Conservation (phyloP, 30 jellyfish, hydroid and myxozoan species). For the Nemopilema nomurai region DNA sequence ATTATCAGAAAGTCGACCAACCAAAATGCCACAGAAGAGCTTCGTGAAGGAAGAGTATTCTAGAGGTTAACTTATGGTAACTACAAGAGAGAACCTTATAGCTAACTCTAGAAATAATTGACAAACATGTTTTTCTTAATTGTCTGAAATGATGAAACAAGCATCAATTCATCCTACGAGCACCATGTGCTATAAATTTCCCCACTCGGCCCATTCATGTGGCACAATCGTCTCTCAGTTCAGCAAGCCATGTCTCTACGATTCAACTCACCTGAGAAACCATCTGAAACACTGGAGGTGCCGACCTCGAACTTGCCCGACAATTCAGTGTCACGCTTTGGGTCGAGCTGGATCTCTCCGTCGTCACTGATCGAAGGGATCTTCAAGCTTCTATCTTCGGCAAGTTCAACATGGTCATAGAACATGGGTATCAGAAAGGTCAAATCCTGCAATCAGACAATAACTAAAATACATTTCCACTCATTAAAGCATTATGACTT, state of each 20-base stretch:
- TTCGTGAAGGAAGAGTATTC: neutral
- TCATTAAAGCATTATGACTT: too few species aligned
- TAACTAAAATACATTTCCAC: neutral
- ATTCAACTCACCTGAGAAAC: conserved; percentile 6
- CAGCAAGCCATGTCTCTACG: too few species aligned
- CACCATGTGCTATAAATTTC: too few species aligned
- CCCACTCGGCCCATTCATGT: too few species aligned
- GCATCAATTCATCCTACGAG: too few species aligned
- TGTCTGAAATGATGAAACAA: too few species aligned
- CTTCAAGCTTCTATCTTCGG: conserved; percentile 61
- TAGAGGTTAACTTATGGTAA: neutral
- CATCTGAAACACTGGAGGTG: conserved; percentile 48
- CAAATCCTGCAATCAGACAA: conserved; percentile 47
- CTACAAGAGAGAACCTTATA: too few species aligned
- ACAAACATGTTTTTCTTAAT: too few species aligned
- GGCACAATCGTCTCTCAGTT: too few species aligned
- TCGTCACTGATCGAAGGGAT: conserved; percentile 62
- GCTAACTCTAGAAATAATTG: too few species aligned
- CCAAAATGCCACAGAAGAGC: neutral
- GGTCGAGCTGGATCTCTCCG: conserved; percentile 56
- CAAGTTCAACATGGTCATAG: conserved; percentile 77
- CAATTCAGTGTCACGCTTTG: conserved; percentile 50
- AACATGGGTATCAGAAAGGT: conserved; percentile 75
- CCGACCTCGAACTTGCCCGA: conserved; percentile 37
- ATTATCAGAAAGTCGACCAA: neutral